Conservation (phyloP, 1,140 invertebrate genomes). For the Papilio dardanus region DNA sequence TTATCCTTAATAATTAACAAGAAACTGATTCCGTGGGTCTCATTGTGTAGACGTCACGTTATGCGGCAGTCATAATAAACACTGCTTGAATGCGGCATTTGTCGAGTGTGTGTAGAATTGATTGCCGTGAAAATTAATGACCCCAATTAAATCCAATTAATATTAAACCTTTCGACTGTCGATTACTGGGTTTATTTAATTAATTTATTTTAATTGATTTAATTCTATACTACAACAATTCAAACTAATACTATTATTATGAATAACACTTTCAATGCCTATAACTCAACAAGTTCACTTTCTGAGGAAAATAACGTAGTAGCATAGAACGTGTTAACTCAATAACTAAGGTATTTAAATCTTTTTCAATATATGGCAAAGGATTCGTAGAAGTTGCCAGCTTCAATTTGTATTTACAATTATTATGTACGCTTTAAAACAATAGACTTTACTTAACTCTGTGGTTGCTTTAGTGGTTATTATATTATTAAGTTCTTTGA, state of each 20-base stretch:
- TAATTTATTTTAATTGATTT: background rate
- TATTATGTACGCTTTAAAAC: background rate
- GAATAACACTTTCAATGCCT: background rate
- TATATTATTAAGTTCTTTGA: too few relatives aligned
- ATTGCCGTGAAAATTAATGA: constrained; percentile 20
- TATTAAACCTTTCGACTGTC: background rate
- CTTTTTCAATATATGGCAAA: background rate
- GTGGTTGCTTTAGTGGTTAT: too few relatives aligned
- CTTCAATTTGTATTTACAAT: background rate
- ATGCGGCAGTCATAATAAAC: constrained; percentile 16
- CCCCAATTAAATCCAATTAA: constrained; percentile 1
- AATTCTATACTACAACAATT: too few relatives aligned
- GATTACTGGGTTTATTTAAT: background rate
- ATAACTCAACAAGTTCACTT: too few relatives aligned
- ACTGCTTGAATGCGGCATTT: constrained; percentile 3
- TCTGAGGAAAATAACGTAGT: too few relatives aligned
- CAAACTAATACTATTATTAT: background rate
- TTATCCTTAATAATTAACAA: background rate
- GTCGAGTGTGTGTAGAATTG: constrained; percentile 2
- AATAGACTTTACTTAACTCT: background rate
- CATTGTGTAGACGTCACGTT: constrained; percentile 7
- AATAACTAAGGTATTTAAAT: too few relatives aligned
- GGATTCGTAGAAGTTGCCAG: background rate
- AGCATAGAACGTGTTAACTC: too few relatives aligned
- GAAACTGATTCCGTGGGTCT: background rate